Base-by-base conservation (phyloP, 1,140 invertebrate species). In the Scaptomyza hsui region DNA sequence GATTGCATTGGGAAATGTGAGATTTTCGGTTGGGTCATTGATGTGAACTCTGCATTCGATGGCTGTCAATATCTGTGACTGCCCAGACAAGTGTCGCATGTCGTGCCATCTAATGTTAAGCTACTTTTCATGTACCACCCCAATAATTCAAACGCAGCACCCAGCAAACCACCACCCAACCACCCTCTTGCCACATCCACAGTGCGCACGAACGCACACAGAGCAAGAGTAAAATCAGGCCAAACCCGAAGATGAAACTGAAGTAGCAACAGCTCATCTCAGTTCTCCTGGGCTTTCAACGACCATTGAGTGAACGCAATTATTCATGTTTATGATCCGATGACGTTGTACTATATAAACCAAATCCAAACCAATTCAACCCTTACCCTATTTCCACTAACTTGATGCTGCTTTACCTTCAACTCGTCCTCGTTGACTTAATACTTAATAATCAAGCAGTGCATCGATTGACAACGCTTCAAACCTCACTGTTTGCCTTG, bases 271-370 rank as follows among this genome's bases (percentile, higher is more conserved):
- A 51, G 10, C n/a, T 21, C 19, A 41, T 60, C 51, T 26, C 48
- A 55, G 53, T 67, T 86, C 77, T 86, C 69, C 77, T 53, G 62
- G 77, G 77, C 82, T 86, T 81, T 86, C 81, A 86, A 81, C 81
- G 70, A 63, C 73, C 62, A 69, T 85, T 81, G 81, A 85, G 82
- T 77, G 75, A 29, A 53, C 60, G 69, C 82, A 85, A 85, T 85
- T 85, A 85, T 85, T 85, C 81, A 85, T 85, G 81, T 85, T 85
- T 86, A 77, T 85, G 77, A 86, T 74, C 77, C 81, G 72, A 70
- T 80, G 80, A 83, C 76, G 62, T 75, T 64, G 49, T 60, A n/a
- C n/a, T n/a, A 44, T 67, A 56, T 52, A 55, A 37, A 18, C 39
- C 41, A 51, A 45, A 39, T 59, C 59, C 37, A 7, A 9, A 29